These are phyloP conservation scores for Poecilia velifera DNA, from an alignment of 2,797 vertebrate species.

Conservation along the genomic window DNA sequence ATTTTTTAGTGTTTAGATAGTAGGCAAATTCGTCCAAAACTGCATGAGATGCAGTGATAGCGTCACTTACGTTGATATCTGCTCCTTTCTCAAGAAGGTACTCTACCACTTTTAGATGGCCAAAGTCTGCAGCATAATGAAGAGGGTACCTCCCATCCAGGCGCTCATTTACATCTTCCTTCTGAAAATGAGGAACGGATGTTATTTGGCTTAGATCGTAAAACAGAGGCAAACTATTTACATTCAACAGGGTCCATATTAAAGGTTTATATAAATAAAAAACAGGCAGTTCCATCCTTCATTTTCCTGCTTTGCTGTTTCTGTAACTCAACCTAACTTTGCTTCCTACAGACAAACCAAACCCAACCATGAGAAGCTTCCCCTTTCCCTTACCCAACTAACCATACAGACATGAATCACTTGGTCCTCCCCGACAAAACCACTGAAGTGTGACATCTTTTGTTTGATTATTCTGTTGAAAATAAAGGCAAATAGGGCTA, in stretches of 20 bases:
- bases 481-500: not conserved
- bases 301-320: conserved; percentile 12
- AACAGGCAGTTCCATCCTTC: not conserved
- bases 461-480: conserved; percentile 1
- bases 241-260: not conserved
- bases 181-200: conserved; percentile 72
- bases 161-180: conserved; percentile 90
- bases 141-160: conserved; percentile 92
- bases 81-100: conserved; percentile 94
- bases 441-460: conserved; percentile 3
- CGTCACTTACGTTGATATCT: conserved; percentile 89
- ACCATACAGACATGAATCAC: conserved; percentile 16
- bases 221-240: not conserved
- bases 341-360: not conserved
- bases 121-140: conserved; percentile 93
- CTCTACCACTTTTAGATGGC: conserved; percentile 88
- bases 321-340: not conserved
- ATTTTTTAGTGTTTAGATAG: conserved; percentile 6
- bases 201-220: not conserved
- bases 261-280: conserved; percentile 1
- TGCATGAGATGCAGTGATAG: not conserved
- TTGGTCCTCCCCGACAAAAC: not conserved
- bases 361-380: not conserved
- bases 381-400: not conserved
- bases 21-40: conserved; percentile 42